phyloP scores from a whole-genome alignment of 2,888 invertebrate genomes.

The Sepiola atlantica region DNA sequence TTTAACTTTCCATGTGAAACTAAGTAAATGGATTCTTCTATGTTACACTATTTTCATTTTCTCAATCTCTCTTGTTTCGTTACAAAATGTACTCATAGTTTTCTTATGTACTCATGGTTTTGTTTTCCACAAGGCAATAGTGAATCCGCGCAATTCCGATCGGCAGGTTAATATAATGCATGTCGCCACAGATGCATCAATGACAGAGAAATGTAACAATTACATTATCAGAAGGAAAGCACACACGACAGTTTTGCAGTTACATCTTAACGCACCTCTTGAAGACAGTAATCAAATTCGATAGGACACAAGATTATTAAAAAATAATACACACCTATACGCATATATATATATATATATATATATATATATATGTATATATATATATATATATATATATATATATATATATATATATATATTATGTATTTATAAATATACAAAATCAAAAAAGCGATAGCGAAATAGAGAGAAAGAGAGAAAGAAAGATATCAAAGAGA shows the following conservation, averaged over 20 bases:
- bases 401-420: too few relatives aligned
- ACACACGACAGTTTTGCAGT: not conserved
- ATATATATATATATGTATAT: not conserved
- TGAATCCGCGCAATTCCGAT: too few relatives aligned
- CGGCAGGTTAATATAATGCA: not conserved
- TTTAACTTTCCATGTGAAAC: too few relatives aligned
- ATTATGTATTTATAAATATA: too few relatives aligned
- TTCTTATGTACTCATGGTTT: too few relatives aligned
- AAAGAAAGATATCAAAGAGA: too few relatives aligned
- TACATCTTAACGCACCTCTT: not conserved
- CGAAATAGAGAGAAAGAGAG: too few relatives aligned
- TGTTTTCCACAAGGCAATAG: too few relatives aligned
- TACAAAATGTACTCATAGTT: too few relatives aligned
- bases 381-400: not conserved
- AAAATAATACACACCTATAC: not conserved
- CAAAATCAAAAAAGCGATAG: too few relatives aligned
- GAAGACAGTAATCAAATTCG: not conserved
- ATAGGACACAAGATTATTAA: not conserved
- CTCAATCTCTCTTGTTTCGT: not conserved
- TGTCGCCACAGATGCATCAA: not conserved
- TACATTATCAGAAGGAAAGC: not conserved
- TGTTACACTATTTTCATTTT: not conserved
- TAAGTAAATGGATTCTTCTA: too few relatives aligned
- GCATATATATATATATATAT: not conserved
- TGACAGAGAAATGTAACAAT: not conserved